phyloP scores from a whole-genome alignment of 2,113 vertebrate species.

The Dipodomys spectabilis region DNA sequence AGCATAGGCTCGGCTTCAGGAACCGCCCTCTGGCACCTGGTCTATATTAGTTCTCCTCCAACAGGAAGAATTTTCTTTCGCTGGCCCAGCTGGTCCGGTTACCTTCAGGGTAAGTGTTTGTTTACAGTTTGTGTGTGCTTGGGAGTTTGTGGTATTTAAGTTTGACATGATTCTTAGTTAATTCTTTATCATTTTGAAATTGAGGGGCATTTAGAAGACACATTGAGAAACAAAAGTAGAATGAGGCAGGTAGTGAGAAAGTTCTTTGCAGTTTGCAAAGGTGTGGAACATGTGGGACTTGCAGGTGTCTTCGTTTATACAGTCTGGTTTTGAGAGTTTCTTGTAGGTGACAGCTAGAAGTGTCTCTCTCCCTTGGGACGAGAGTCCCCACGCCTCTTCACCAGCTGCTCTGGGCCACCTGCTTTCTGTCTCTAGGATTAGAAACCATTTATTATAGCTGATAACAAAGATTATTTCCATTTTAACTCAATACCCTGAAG shows the following conservation, averaged over 20 bases:
- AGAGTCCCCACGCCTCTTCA: too few species aligned
- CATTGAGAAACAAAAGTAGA: constrained; percentile 54
- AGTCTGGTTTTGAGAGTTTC: constrained; percentile 28
- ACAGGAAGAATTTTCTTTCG: constrained; percentile 92
- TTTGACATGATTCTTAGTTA: constrained; percentile 35
- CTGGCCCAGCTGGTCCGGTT: constrained; percentile 80
- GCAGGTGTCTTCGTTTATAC: not conserved
- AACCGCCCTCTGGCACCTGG: constrained; percentile 85
- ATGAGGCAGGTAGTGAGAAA: not conserved
- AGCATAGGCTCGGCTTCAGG: constrained; percentile 86
- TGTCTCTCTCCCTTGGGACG: too few species aligned
- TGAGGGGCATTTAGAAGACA: constrained; percentile 46
- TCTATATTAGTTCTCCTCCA: constrained; percentile 91
- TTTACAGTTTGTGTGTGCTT: constrained; percentile 46
- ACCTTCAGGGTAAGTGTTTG: constrained; percentile 86
- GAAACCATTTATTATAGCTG: not conserved
- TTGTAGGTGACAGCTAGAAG: not conserved
- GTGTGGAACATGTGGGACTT: constrained; percentile 11
- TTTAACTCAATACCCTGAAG: not conserved
- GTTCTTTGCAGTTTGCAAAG: constrained; percentile 32
- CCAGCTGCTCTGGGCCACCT: not conserved
- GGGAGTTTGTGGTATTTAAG: constrained; percentile 39
- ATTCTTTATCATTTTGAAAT: constrained; percentile 31
- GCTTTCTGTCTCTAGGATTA: constrained; percentile 31
- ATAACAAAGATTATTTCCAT: constrained; percentile 44